Base-by-base conservation (phyloP, 2,797 vertebrate species). In the Numenius phaeopus region DNA sequence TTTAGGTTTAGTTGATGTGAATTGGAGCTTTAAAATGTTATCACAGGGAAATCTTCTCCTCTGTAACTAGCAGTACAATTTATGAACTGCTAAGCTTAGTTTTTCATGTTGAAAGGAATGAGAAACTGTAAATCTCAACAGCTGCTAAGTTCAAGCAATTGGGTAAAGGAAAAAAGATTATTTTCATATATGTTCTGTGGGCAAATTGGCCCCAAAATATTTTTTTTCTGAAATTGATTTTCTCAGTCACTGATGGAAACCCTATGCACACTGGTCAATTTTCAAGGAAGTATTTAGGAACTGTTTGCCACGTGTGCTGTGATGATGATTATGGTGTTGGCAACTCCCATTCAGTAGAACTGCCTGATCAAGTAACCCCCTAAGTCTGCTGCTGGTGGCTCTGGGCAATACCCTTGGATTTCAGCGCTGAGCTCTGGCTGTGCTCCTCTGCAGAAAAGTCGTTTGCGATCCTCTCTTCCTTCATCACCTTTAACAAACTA, bases 391-490 rank as follows among this genome's bases (percentile, higher is more conserved):
- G 52, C 70, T 91, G 52, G 6, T 67, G 85, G 58, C 71, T 86
- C 73, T 83, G 71, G 39, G 71, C 67, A 79, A 6, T 62, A 69
- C 57, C 64, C 64, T 22, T 70, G 72, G 30, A 59, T 61, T 64
- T 27, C 61, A 64, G 61, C 62, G 14, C 37, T 20, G 57, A 77
- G 69, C 61, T 58, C 78, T 94, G 79, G 69, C 79, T 89, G 0
- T 44, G 57, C 65, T 85, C 5, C 67, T 91, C 44, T 93, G 52
- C 57, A 66, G 42, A 83, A 23, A 57, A 90, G 64, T 59, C 37
- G 83, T 96, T 95, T 93, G 65, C 72, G 77, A 29, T 69, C 64
- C 40, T 81, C 44, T 95, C 69, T 90, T 96, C 73, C 69, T 93
- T 95, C 88, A 88, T 75, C 93, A 81, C 88, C 80, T 88, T 86